Evolutionary conservation across 2,113 vertebrate genomes (phyloP), one percentile per base, ranked within the genome.

Genomic region (Agelaius tricolor): DNA sequence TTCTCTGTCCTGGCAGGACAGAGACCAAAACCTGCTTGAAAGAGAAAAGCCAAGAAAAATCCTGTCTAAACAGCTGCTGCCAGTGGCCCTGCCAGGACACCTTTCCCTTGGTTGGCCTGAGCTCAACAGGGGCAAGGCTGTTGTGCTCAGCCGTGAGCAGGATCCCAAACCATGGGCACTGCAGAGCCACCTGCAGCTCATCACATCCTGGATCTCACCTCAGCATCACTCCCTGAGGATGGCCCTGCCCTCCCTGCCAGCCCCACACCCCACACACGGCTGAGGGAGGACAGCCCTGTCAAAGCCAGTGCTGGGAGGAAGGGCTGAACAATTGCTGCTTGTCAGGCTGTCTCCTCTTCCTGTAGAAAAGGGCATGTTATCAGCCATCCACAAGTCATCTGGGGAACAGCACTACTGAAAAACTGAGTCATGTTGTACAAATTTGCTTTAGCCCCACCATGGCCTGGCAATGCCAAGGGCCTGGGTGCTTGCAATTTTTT

Each of bases 181-280:
- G 80, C 0, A 0, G 90, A 80, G 73, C 91, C 3, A 1, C 76
- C 43, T 21, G 2, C 37, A 72, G 75, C 77, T 78, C 57, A 1
- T 85, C 7, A 13, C 62, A 57, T 94, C 81, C 92, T 91, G 90
- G 35, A 49, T 75, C 8, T 82, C 11, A 1, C 65, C 59, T 89
- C 80, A 26, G 35, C 33, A 73, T 80, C 1, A 0, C 46, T 81
- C 94, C 57, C 81, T 0, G 5, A 11, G 20, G 95, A 44, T 8
- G 3, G 46, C 58, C 31, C 44, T 46, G 2, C 43, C 57, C 65
- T 84, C 61, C 59, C 58, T 55, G 18, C 31, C 27, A 27, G 26
- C 49, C 82, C 39, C 2, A 2, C n/a, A 66, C 27, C 21, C 27
- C 8, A 0, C 2, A 3, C 19, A 1, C 0, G 0, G 43, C 46